Base-by-base conservation (phyloP, 2,113 vertebrate species). In the Saguinus midas region DNA sequence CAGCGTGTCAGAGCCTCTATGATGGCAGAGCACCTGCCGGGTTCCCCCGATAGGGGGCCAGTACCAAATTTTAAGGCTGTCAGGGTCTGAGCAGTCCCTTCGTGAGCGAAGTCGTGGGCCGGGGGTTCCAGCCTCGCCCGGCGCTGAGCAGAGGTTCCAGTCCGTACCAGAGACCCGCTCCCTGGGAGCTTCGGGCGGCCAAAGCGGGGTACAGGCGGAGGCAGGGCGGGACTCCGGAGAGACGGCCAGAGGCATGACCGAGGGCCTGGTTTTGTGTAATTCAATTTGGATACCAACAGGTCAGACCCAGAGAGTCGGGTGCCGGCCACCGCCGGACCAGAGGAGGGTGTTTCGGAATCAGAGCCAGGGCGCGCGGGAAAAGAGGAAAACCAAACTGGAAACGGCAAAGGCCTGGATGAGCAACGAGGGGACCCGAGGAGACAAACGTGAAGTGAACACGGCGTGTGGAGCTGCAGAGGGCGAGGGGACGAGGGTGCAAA, bases 1-100 rank as follows among this genome's bases (percentile, higher is more conserved):
- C 43, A 14, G 27, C 2, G 1, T 4, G 14, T 25, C 11, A 10
- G 20, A 25, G 9, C 6, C 21, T 1, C 48, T 17, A 6, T 5
- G 2, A 11, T 0, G 14, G 78, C 1, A 43, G 55, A 29, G 43
- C 25, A 10, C 25, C n/a, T 7, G 3, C 37, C n/a, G 43, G 23
- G 5, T 86, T 52, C 1, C 29, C 5, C 27, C 17, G 43, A n/a
- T 20, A 2, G 29, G 82, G 68, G 40, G 18, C 27, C 29, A 2
- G 7, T 0, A 5, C 43, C 18, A 20, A 8, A 18, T 21, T 66
- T 20, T 29, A n/a, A 80, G 73, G 25, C 29, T 14, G 70, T 52
- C 20, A 50, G 48, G 35, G 14, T 52, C 75, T 11, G 8, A 45
- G 50, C 50, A 64, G 37, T 32, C 40, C 5, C 35, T 64, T 8